A percentile compares a stretch with the other conserved stretches of the same genome.
These are phyloP conservation scores for Procavia capensis DNA, from an alignment of 2,113 vertebrate genomes.

Conservation along the genomic window DNA sequence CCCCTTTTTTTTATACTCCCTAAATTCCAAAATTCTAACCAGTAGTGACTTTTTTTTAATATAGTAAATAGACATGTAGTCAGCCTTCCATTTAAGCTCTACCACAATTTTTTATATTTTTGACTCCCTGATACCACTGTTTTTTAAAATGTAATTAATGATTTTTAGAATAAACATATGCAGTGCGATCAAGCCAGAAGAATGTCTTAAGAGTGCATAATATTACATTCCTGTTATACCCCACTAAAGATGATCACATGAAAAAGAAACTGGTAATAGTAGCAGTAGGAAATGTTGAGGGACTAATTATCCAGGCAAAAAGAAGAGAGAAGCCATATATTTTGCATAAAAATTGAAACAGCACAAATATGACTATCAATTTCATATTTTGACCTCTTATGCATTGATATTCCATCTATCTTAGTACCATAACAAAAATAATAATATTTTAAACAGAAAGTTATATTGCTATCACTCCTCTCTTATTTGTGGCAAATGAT, in stretches of 20 bases:
- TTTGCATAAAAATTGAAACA: constrained; percentile 48
- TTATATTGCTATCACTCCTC: background rate
- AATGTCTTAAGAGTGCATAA: constrained; percentile 45
- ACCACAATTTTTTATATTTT: constrained; percentile 28
- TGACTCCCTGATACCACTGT: background rate
- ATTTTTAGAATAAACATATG: constrained; percentile 45
- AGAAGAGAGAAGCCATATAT: constrained; percentile 51
- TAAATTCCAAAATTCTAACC: background rate
- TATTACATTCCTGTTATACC: background rate
- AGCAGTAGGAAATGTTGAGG: background rate
- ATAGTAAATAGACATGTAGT: background rate
- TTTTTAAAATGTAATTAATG: constrained; percentile 67
- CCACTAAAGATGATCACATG: constrained; percentile 37
- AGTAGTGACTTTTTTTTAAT: background rate
- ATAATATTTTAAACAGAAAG: background rate
- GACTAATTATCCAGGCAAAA: constrained; percentile 48
- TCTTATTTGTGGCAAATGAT: constrained; percentile 3
- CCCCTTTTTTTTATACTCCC: background rate
- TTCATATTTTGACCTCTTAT: constrained; percentile 43
- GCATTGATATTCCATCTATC: background rate
- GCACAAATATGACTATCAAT: background rate
- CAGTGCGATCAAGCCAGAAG: constrained; percentile 14
- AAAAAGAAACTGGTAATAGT: constrained; percentile 57
- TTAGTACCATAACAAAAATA: background rate
- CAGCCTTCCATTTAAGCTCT: background rate